A percentile compares a stretch with the other conserved stretches of the same genome.
These are phyloP conservation scores for Donacobius atricapilla DNA, from an alignment of 2,113 vertebrate genomes.

Conservation along the genomic window DNA sequence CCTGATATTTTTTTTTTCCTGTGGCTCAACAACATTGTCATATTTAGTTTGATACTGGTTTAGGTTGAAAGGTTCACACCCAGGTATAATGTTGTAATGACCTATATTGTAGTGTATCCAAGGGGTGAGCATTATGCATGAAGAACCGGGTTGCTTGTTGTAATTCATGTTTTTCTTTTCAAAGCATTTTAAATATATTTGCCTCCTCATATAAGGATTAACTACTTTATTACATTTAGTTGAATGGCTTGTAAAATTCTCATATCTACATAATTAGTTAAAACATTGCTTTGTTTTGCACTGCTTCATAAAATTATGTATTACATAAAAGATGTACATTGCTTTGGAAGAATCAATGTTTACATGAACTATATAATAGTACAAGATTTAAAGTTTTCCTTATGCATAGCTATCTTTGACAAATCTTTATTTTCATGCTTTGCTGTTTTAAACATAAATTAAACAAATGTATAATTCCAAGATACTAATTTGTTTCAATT, in stretches of 20 bases:
- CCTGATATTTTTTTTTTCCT: not conserved
- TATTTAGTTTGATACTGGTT: not conserved
- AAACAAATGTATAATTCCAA: slow-evolving; percentile 59
- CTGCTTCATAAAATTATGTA: not conserved
- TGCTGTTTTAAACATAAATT: slow-evolving; percentile 38
- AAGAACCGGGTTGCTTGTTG: not conserved
- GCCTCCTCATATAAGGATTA: not conserved
- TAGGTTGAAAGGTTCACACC: not conserved
- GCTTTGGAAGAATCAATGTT: not conserved
- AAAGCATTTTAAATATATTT: not conserved
- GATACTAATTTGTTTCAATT: slow-evolving; percentile 73
- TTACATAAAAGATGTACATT: not conserved
- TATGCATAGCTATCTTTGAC: slow-evolving; percentile 11
- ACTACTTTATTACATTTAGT: not conserved
- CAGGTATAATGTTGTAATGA: not conserved
- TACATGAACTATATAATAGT: not conserved
- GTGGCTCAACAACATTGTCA: not conserved
- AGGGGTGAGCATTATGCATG: not conserved
- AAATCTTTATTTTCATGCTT: slow-evolving; percentile 7
- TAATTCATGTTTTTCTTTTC: not conserved
- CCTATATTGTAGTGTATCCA: not conserved
- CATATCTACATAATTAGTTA: not conserved
- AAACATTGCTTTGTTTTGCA: not conserved
- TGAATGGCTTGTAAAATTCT: not conserved
- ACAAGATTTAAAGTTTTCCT: slow-evolving; percentile 24